phyloP scores from a whole-genome alignment of 1,140 invertebrate genomes.

The Eueides isabella region DNA sequence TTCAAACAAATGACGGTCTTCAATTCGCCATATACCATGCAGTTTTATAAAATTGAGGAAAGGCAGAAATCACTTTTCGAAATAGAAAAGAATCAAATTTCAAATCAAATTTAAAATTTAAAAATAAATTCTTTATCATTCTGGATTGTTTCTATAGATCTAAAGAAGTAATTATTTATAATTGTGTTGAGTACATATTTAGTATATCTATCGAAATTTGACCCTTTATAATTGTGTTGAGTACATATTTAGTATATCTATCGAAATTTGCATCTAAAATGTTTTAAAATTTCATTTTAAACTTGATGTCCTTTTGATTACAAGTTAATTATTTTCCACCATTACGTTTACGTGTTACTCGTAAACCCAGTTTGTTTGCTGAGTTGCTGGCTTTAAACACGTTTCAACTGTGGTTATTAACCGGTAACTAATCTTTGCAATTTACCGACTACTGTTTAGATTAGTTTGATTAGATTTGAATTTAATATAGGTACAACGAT shows the following conservation, averaged over 20 bases:
- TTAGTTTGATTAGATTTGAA: conserved; percentile 7
- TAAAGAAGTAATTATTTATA: no score
- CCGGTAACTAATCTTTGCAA: not conserved
- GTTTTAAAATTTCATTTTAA: not conserved
- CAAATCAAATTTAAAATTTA: no score
- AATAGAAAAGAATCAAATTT: no score
- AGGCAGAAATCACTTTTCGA: no score
- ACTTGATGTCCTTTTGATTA: no score
- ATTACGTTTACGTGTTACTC: not conserved
- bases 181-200: not conserved
- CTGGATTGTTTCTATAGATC: no score
- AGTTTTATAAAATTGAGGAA: no score
- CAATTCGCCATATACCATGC: no score
- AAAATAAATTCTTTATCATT: no score
- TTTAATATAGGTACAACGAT: not conserved
- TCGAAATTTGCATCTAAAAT: not conserved
- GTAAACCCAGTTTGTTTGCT: not conserved
- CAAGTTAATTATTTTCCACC: no score
- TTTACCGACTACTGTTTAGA: conserved; percentile 2
- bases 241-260: not conserved
- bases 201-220: not conserved
- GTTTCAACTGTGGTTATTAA: conserved; percentile 6
- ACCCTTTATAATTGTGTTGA: no score
- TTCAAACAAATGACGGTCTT: no score
- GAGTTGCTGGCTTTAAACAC: not conserved